These are phyloP conservation scores for Drepana falcataria DNA, from an alignment of 2,888 invertebrate genomes.

Conservation along the genomic window DNA sequence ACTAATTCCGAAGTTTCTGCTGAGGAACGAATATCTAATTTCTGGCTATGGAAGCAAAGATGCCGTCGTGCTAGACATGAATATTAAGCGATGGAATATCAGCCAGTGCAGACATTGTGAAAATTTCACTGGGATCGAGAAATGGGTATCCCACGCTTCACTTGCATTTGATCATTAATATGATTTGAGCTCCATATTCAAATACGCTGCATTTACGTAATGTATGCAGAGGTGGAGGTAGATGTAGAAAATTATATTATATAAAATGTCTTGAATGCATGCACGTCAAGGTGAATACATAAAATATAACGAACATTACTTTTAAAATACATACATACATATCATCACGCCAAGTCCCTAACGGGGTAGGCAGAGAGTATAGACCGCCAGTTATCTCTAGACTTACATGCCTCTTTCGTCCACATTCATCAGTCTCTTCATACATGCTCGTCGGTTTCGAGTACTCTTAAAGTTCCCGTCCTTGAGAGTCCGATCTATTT, in stretches of 20 bases:
- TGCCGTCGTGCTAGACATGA: slow-evolving; percentile 49
- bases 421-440: too few species aligned
- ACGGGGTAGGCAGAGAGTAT: too few species aligned
- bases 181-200: slow-evolving; percentile 49
- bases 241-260: too few species aligned
- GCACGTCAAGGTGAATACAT: neutral
- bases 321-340: too few species aligned
- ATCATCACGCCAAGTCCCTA: too few species aligned
- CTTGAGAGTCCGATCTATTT: too few species aligned
- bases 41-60: slow-evolving; percentile 54
- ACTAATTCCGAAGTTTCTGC: slow-evolving; percentile 39
- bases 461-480: too few species aligned
- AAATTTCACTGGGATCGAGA: slow-evolving; percentile 53
- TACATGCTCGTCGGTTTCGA: too few species aligned
- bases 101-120: slow-evolving; percentile 57
- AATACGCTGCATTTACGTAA: slow-evolving; percentile 27
- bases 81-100: slow-evolving; percentile 64
- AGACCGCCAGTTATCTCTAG: too few species aligned
- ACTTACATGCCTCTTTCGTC: too few species aligned
- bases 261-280: neutral
- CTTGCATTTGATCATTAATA: slow-evolving; percentile 62
- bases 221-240: slow-evolving; percentile 4
- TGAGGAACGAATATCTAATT: slow-evolving; percentile 57
- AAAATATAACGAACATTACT: neutral
- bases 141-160: slow-evolving; percentile 62